These are phyloP conservation scores for Cordilura impudica DNA, from an alignment of 2,888 invertebrate genomes.

Conservation along the genomic window DNA sequence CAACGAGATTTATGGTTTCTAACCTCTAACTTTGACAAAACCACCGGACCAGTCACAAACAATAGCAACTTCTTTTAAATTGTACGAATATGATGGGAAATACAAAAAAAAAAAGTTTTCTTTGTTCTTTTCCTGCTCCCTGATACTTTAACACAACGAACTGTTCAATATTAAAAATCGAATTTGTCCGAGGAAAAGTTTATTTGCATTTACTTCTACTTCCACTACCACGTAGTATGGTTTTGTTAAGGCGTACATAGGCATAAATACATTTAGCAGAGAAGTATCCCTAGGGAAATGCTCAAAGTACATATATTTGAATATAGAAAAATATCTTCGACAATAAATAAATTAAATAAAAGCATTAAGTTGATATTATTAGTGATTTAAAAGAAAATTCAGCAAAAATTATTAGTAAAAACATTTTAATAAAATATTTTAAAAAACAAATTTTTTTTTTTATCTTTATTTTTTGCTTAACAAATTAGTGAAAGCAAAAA, in stretches of 20 bases:
- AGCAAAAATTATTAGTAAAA: too few relatives aligned
- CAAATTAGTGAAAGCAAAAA: too few relatives aligned
- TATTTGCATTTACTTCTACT: constrained; percentile 36
- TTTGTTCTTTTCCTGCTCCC: not conserved
- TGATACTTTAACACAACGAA: constrained; percentile 1
- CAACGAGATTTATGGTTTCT: constrained; percentile 8
- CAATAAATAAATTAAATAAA: too few relatives aligned
- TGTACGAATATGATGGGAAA: not conserved
- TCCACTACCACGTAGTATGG: not conserved
- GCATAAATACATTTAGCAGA: not conserved
- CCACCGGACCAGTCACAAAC: not conserved
- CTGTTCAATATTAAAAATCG: constrained; percentile 36
- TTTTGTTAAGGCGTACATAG: too few relatives aligned
- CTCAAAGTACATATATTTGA: too few relatives aligned
- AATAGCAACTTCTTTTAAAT: not conserved
- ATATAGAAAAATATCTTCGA: too few relatives aligned
- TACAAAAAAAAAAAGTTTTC: constrained; percentile 1
- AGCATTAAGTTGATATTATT: too few relatives aligned
- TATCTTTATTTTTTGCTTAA: too few relatives aligned
- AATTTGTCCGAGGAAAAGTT: constrained; percentile 20
- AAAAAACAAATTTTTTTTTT: too few relatives aligned
- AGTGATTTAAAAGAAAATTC: too few relatives aligned
- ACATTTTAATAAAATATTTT: too few relatives aligned
- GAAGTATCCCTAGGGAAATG: not conserved
- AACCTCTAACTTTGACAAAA: not conserved